Evolutionary conservation across 1,140 invertebrate species (phyloP), one percentile per base, ranked within the genome.

Genomic region (Mamestra configurata): DNA sequence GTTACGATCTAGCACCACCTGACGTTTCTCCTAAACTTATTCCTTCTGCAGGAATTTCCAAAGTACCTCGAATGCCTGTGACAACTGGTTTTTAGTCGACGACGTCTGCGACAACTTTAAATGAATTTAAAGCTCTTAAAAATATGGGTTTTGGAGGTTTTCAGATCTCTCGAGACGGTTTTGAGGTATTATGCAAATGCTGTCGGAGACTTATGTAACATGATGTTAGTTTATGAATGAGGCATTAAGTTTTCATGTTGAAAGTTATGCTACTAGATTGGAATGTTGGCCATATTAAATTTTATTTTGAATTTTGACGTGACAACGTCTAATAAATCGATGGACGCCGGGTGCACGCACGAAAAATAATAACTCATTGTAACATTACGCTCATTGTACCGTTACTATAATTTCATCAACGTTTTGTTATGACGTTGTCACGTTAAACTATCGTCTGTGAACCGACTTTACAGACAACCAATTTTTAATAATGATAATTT

Each of bases 81-180:
- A 71, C 68, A 53, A 71, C 68, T 71, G 46, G 68, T 71, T 71
- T 71, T 71, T 71, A 35, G 27, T 8, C 20, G 64, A 22, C 64
- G 27, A 10, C 22, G 11, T 22, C 8, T 49, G 68, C 7, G 37
- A 53, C 46, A 53, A 10, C 20, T 31, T 71, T 24, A 49, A 68
- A 68, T 68, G 22, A 22, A 46, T 43, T 71, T 71, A 53, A 51
- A 53, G 43, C 68, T 18, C 35, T 31, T 66, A n/a, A 22, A 71
- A 71, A 53, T 68, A 53, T 70, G 15, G 66, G 13, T 22, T 13
- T 27, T 49, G 22, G 15, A 4, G 46, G 46, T 51, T 35, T 49
- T 31, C n/a, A 31, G 24, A 51, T 18, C 22, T 71, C 8, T 6
- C 18, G 18, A 66, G 43, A 46, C 43, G 64, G 35, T 22, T 66